Percentiles rank a stretch among this genome's conserved stretches.
phyloP scores from a whole-genome alignment of 1,140 invertebrate species.

The Anoplophora glabripennis region DNA sequence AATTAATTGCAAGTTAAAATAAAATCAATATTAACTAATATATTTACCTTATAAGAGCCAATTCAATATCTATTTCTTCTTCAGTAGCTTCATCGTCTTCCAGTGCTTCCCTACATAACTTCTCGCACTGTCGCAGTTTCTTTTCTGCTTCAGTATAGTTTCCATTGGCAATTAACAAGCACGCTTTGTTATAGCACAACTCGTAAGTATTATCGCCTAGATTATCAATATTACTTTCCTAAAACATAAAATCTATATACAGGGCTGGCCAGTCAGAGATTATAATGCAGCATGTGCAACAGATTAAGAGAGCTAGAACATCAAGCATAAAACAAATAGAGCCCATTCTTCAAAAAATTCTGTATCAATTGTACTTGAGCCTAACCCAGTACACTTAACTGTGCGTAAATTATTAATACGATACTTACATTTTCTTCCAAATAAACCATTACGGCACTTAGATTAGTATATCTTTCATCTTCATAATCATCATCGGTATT shows the following conservation, averaged over 20 bases:
- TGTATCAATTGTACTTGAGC: too few species aligned
- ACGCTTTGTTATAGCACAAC: constrained; percentile 85
- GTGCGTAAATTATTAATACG: constrained; percentile 1
- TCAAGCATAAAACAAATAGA: too few species aligned
- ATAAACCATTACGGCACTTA: constrained; percentile 83
- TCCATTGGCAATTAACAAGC: constrained; percentile 69
- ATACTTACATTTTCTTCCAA: constrained; percentile 63
- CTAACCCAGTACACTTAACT: too few species aligned
- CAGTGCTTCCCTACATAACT: constrained; percentile 75
- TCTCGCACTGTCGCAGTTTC: constrained; percentile 80
- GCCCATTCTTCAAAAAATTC: too few species aligned
- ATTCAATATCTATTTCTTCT: constrained; percentile 84
- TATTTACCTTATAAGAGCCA: constrained; percentile 76
- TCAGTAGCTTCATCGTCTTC: constrained; percentile 85
- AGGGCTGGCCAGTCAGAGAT: too few species aligned
- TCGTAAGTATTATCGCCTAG: constrained; percentile 67
- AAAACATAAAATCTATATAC: constrained; percentile 21
- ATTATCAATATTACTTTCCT: constrained; percentile 36
- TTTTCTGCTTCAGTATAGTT: constrained; percentile 74
- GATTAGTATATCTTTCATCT: constrained; percentile 88
- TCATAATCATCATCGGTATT: constrained; percentile 94
- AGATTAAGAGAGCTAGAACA: too few species aligned
- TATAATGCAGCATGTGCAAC: too few species aligned
- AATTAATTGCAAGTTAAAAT: constrained; percentile 17
- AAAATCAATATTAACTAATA: background rate